Conservation (phyloP, 2,797 vertebrate species). For the Smutsia gigantea region DNA sequence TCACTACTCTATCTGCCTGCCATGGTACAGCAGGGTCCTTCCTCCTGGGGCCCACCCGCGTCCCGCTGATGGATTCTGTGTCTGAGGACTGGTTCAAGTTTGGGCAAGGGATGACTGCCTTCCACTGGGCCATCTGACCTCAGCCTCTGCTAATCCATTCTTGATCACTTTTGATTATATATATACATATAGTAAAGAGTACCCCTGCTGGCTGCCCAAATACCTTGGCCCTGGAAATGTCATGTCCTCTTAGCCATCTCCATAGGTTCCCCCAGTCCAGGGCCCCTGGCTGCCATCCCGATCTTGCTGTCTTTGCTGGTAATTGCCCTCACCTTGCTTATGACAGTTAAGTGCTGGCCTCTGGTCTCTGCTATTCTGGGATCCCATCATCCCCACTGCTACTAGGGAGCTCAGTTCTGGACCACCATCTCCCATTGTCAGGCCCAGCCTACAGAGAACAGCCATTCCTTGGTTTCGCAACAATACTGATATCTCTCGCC, state of each 20-base stretch:
- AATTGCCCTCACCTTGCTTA: not conserved
- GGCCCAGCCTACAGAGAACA: not conserved
- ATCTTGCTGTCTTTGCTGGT: not conserved
- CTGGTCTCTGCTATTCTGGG: accelerated
- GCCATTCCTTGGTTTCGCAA: not conserved
- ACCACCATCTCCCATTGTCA: not conserved
- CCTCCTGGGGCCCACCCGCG: not conserved
- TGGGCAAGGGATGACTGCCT: not conserved
- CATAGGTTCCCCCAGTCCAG: not conserved
- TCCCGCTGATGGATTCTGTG: not conserved
- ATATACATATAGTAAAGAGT: too few species aligned
- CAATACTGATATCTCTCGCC: accelerated
- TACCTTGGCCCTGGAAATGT: not conserved
- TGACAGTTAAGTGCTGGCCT: not conserved
- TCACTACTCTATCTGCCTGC: accelerated
- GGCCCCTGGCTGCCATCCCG: not conserved
- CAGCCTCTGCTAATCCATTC: not conserved
- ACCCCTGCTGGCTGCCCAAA: not conserved
- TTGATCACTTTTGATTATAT: too few species aligned
- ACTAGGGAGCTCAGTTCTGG: not conserved
- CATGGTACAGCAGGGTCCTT: too few species aligned
- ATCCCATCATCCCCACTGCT: not conserved
- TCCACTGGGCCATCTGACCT: not conserved
- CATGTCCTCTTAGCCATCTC: not conserved
- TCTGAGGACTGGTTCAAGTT: not conserved